A percentile compares a stretch with the other conserved stretches of the same genome.
Evolutionary conservation across 2,797 vertebrate species (phyloP).

Genomic region (Arnoldichthys spilopterus): DNA sequence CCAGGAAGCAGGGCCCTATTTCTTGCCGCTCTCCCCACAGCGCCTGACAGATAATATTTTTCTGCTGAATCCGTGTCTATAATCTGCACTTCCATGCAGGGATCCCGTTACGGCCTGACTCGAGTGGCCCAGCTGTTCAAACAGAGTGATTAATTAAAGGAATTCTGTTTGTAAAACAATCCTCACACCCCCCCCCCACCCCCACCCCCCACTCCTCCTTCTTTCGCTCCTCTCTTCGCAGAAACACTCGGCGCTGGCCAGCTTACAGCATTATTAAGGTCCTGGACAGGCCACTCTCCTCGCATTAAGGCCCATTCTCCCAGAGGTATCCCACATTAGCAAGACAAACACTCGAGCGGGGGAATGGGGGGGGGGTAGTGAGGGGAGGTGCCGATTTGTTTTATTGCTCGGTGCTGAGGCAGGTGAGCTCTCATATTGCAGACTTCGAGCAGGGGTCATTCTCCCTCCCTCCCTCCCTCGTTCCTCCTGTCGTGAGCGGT

Average conservation of each 20-base stretch:
- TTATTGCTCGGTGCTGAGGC: conserved; percentile 46
- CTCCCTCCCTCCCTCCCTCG: conserved; percentile 49
- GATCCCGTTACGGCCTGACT: conserved; percentile 82
- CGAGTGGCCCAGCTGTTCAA: conserved; percentile 94
- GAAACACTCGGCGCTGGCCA: conserved; percentile 58
- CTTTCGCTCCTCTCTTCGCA: conserved; percentile 57
- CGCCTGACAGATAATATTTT: conserved; percentile 82
- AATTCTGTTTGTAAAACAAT: conserved; percentile 97
- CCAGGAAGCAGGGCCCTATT: conserved; percentile 76
- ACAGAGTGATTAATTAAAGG: conserved; percentile 98
- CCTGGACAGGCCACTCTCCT: conserved; percentile 64
- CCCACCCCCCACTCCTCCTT: no score
- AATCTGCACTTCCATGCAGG: conserved; percentile 79
- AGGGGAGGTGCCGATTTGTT: conserved; percentile 43
- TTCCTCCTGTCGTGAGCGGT: conserved; percentile 63
- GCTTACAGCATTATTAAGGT: conserved; percentile 66
- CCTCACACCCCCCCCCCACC: conserved; percentile 53
- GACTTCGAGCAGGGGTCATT: conserved; percentile 50
- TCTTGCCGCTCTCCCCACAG: conserved; percentile 67
- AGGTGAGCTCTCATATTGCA: conserved; percentile 61
- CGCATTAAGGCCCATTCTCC: conserved; percentile 69
- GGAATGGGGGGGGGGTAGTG: conserved; percentile 47
- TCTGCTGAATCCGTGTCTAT: conserved; percentile 76
- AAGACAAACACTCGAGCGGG: conserved; percentile 73
- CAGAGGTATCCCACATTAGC: conserved; percentile 73